Evolutionary conservation across 2,888 invertebrate species (phyloP).

Genomic region (Hybos culiciformis): DNA sequence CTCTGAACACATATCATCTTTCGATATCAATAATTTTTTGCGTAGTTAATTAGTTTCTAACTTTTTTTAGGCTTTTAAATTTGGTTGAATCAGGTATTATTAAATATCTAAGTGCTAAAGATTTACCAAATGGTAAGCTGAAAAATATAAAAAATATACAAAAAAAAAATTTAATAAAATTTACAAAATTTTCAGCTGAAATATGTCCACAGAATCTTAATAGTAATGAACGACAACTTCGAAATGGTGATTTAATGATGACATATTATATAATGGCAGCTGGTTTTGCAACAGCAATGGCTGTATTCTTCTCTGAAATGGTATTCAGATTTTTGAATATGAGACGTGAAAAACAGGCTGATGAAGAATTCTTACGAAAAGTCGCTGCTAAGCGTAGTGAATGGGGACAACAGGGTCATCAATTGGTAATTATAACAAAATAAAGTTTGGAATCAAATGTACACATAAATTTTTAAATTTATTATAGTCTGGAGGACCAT

Average conservation of each 20-base stretch:
- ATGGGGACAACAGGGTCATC: not conserved
- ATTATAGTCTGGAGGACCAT: conserved; percentile 15
- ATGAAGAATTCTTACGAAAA: not conserved
- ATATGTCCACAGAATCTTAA: conserved; percentile 72
- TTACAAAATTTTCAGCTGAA: too few relatives aligned
- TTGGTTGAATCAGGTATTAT: conserved; percentile 66
- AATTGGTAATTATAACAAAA: not conserved
- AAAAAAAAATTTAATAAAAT: too few relatives aligned
- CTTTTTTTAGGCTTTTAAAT: conserved; percentile 44
- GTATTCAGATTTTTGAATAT: conserved; percentile 28
- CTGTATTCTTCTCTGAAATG: conserved; percentile 54
- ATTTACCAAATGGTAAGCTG: conserved; percentile 57
- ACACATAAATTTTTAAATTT: too few relatives aligned
- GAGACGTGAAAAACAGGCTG: conserved; percentile 13
- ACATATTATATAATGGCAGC: conserved; percentile 63
- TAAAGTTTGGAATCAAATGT: not conserved
- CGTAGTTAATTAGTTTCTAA: not conserved
- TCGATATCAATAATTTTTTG: too few relatives aligned
- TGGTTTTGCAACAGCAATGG: conserved; percentile 51
- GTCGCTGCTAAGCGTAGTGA: not conserved
- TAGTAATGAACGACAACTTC: conserved; percentile 61
- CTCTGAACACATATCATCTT: too few relatives aligned
- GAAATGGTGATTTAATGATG: conserved; percentile 62
- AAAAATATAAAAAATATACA: too few relatives aligned
- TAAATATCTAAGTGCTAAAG: conserved; percentile 45